Conservation (phyloP, 2,113 vertebrate genomes). For the Crotalus tigris region DNA sequence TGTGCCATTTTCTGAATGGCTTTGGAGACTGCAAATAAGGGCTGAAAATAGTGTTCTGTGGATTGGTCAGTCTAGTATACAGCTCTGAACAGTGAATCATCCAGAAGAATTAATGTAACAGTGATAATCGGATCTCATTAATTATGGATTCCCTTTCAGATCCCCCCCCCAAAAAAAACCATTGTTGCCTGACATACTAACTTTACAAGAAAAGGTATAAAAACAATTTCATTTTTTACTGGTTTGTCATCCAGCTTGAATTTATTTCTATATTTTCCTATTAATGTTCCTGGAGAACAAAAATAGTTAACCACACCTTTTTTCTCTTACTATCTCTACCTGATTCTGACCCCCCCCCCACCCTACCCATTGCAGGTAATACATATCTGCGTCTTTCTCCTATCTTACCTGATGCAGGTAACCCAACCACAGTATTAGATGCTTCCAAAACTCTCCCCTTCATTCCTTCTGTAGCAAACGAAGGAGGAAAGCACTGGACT, state of each 20-base stretch:
- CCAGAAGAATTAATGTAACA: not conserved
- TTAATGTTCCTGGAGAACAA: not conserved
- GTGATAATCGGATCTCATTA: not conserved
- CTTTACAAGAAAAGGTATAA: slow-evolving; percentile 9
- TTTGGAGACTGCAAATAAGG: not conserved
- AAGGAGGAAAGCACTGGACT: slow-evolving; percentile 89
- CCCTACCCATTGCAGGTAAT: slow-evolving; percentile 46
- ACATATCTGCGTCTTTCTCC: slow-evolving; percentile 47
- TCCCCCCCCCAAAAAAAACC: not conserved
- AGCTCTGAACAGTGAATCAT: not conserved
- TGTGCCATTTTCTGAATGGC: not conserved
- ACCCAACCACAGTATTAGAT: slow-evolving; percentile 50
- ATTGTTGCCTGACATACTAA: not conserved
- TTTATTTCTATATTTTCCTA: slow-evolving; percentile 30
- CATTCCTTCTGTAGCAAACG: slow-evolving; percentile 73
- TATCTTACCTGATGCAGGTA: slow-evolving; percentile 59
- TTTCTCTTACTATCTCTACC: slow-evolving; percentile 40
- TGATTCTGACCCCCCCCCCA: slow-evolving; percentile 10
- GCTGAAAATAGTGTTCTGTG: not conserved
- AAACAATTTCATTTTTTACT: not conserved
- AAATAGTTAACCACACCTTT: slow-evolving; percentile 10
- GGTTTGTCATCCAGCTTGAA: slow-evolving; percentile 1
- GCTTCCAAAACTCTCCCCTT: slow-evolving; percentile 50
- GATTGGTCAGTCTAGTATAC: not conserved
- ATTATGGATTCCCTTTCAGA: not conserved